These are phyloP conservation scores for Hipparchia semele DNA, from an alignment of 2,888 invertebrate species.

Conservation along the genomic window DNA sequence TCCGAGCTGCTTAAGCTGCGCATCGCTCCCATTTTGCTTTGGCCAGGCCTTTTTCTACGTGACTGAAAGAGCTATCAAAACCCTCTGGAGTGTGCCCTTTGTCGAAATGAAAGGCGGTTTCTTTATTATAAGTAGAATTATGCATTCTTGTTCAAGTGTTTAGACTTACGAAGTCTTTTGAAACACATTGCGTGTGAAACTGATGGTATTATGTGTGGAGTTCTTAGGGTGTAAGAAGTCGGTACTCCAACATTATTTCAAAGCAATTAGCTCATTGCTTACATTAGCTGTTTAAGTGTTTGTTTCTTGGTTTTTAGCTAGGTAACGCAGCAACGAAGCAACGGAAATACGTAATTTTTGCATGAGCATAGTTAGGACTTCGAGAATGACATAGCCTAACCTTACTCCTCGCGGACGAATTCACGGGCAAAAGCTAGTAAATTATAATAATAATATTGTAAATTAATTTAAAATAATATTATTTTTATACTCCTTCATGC, in stretches of 20 bases:
- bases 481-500: too few relatives aligned
- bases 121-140: slow-evolving; percentile 39
- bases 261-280: not conserved
- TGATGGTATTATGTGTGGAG: slow-evolving; percentile 9
- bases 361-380: not conserved
- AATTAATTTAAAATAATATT: not conserved
- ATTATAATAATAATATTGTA: not conserved
- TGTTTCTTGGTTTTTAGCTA: too few relatives aligned
- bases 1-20: too few relatives aligned
- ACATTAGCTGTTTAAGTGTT: too few relatives aligned
- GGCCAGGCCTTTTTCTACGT: slow-evolving; percentile 26
- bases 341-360: not conserved
- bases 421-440: not conserved
- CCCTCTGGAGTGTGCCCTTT: slow-evolving; percentile 23
- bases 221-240: not conserved
- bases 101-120: slow-evolving; percentile 28
- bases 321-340: too few relatives aligned
- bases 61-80: slow-evolving; percentile 34
- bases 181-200: slow-evolving; percentile 35
- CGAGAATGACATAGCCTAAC: too few relatives aligned
- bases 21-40: not conserved
- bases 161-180: slow-evolving; percentile 28
- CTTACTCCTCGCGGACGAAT: not conserved
- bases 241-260: not conserved
- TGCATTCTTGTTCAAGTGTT: slow-evolving; percentile 33